A percentile compares a stretch with the other conserved stretches of the same genome.
phyloP scores from a whole-genome alignment of 2,113 vertebrate species.

The Rattus rattus region DNA sequence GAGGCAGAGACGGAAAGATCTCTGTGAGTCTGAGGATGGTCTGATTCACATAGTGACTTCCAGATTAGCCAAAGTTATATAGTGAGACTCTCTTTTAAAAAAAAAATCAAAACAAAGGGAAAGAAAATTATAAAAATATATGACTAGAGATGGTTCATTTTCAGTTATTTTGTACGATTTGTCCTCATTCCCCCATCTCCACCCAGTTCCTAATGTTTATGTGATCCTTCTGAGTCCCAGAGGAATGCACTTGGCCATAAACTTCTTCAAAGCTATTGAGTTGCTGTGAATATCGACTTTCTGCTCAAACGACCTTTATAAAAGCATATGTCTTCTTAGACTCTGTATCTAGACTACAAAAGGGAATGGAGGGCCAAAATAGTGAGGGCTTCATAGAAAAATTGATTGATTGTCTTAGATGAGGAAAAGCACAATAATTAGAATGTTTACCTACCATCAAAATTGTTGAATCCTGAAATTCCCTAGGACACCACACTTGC shows the following conservation, averaged over 20 bases:
- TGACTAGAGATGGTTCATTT: background rate
- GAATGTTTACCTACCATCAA: background rate
- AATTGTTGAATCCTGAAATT: background rate
- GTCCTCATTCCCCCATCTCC: background rate
- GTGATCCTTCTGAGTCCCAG: background rate
- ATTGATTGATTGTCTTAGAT: background rate
- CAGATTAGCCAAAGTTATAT: background rate
- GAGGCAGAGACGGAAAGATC: too few species aligned
- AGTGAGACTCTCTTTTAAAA: background rate
- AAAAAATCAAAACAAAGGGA: background rate
- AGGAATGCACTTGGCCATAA: background rate
- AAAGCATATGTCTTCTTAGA: background rate
- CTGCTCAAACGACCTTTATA: background rate
- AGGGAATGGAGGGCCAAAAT: slow-evolving; percentile 16
- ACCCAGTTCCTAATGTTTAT: slow-evolving; percentile 19
- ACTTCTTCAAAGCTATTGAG: background rate
- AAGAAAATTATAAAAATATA: slow-evolving; percentile 25
- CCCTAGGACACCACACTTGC: background rate
- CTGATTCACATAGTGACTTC: too few species aligned
- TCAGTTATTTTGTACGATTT: slow-evolving; percentile 17
- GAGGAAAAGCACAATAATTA: background rate
- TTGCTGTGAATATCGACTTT: background rate
- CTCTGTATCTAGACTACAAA: slow-evolving; percentile 1
- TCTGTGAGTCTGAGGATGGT: background rate
- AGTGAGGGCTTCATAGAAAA: background rate